phyloP scores from a whole-genome alignment of 2,797 vertebrate genomes.

The Dermochelys coriacea region DNA sequence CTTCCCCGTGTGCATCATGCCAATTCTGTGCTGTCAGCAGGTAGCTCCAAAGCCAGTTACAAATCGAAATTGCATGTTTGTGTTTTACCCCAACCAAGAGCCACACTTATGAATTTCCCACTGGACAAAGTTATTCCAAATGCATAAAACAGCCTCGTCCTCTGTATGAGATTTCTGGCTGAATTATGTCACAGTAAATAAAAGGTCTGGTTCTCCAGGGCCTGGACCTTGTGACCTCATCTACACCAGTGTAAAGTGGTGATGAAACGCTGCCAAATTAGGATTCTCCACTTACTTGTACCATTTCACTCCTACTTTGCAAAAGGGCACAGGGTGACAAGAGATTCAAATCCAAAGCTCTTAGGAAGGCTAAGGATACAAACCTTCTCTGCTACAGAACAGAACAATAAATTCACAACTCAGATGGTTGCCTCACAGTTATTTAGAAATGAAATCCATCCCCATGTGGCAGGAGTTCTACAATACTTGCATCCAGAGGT shows the following conservation, averaged over 20 bases:
- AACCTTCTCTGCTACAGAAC: not conserved
- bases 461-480: not conserved
- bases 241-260: not conserved
- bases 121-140: not conserved
- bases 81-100: not conserved
- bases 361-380: too few species aligned
- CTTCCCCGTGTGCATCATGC: not conserved
- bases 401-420: not conserved
- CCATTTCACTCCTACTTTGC: not conserved
- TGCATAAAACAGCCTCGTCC: not conserved
- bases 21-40: not conserved
- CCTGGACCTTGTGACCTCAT: not conserved
- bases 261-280: not conserved
- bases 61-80: not conserved
- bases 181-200: not conserved
- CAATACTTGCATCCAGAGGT: not conserved
- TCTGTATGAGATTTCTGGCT: not conserved
- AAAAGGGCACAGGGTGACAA: not conserved
- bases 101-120: not conserved
- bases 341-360: not conserved
- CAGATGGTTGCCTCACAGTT: not conserved
- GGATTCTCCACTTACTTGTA: not conserved
- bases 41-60: not conserved
- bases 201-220: not conserved
- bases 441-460: too few species aligned